Evolutionary conservation across 2,113 vertebrate genomes (phyloP), one percentile per base, ranked within the genome.

Genomic region (Copsychus sechellarum): DNA sequence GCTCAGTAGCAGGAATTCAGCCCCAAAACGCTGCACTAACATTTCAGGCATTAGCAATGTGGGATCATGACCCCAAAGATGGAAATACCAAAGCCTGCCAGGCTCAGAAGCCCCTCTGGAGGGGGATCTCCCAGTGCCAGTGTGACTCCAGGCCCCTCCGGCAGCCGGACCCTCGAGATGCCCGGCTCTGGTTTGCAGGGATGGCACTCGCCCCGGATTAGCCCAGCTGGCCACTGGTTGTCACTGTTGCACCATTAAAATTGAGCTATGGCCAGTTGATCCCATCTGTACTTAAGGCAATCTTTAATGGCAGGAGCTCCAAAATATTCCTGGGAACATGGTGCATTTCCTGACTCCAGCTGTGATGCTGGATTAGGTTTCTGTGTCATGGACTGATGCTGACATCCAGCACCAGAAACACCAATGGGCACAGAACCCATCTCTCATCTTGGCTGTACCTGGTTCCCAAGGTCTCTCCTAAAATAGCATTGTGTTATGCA

Each of bases 191-290:
- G 26, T 40, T 33, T 56, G 62, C 47, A 88, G 67, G 36, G 58
- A 31, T 43, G 78, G 31, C 54, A 67, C 51, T 86, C 1, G 2
- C 43, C 33, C 61, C 14, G 0, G 69, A 82, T 74, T 91, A 96
- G 93, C 77, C 81, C 71, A 22, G 70, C 40, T 96, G 83, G 79
- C 84, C 93, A 94, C 71, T 72, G 94, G 80, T 96, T 90, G 80
- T 96, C 91, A 96, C 91, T 96, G 95, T 96, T 95, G 89, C 43
- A 94, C 60, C 81, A 94, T 40, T 74, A 66, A 86, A 82, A 90
- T 31, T 88, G 66, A 92, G 50, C 64, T 28, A 23, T 0, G 74
- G 45, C 74, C 84, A 80, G 48, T 61, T 57, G 88, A 92, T 71
- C 88, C 56, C 47, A 6, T 38, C 25, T 86, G 18, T 60, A 84